Conservation (phyloP, 2,888 invertebrate species). For the Daptonema setosum region DNA sequence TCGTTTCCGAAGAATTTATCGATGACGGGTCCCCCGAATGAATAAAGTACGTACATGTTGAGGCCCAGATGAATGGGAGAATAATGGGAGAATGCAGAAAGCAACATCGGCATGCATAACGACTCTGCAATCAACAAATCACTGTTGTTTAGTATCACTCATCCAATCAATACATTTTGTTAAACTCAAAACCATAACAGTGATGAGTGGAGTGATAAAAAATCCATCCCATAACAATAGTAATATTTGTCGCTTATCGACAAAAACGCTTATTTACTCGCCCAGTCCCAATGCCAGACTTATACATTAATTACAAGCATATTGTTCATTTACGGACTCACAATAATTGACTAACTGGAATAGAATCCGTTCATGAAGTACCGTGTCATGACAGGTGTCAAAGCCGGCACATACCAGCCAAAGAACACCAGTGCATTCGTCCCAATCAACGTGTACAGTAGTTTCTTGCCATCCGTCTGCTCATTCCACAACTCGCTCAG, state of each 20-base stretch:
- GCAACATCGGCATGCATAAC: slow-evolving; percentile 62
- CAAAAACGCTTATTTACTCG: too few species aligned
- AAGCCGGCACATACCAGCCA: not conserved
- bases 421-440: not conserved
- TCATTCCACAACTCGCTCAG: not conserved
- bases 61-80: slow-evolving; percentile 60
- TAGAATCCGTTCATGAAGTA: not conserved
- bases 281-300: too few species aligned
- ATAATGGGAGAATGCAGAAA: slow-evolving; percentile 84
- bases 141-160: not conserved
- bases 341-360: too few species aligned
- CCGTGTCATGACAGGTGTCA: not conserved
- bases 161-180: not conserved
- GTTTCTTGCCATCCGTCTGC: not conserved
- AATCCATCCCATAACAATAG: too few species aligned
- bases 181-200: too few species aligned
- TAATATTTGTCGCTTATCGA: too few species aligned
- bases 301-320: too few species aligned
- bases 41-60: slow-evolving; percentile 88
- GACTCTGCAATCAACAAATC: slow-evolving; percentile 36
- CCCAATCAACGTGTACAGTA: not conserved
- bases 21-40: slow-evolving; percentile 41
- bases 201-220: too few species aligned
- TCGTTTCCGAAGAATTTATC: slow-evolving; percentile 15
- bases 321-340: too few species aligned